Evolutionary conservation across 64 coral and sea anemone genomes (phyloP).

Genomic region (Dendronephthya gigantea): DNA sequence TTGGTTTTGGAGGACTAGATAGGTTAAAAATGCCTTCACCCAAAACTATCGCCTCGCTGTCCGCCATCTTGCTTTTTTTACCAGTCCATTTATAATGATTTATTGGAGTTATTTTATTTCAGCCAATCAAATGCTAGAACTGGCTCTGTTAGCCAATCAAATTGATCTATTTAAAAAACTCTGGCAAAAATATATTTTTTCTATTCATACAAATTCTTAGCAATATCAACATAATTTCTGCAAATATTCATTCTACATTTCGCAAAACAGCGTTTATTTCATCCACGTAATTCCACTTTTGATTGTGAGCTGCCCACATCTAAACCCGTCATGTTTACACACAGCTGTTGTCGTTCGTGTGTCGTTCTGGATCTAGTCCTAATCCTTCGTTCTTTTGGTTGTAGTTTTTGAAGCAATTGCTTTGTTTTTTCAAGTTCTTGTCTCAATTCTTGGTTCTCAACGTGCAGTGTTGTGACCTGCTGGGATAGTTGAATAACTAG

Average conservation of each 20-base stretch:
- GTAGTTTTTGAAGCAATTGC: neutral
- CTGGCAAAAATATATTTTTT: no score
- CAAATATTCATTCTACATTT: no score
- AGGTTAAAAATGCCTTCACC: neutral
- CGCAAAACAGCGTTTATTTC: neutral
- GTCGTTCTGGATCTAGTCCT: neutral
- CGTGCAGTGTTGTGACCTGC: neutral
- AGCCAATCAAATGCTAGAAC: no score
- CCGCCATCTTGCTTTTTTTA: constrained; percentile 2
- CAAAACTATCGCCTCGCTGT: neutral
- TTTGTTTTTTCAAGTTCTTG: neutral
- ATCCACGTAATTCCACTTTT: neutral
- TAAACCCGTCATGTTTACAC: neutral
- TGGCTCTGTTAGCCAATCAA: no score
- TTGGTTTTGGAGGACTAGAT: constrained; percentile 13
- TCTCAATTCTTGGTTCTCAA: neutral
- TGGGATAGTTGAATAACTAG: neutral
- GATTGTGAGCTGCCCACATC: neutral
- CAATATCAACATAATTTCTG: no score
- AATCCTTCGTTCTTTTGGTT: neutral
- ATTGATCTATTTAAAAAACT: no score
- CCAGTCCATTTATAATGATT: neutral
- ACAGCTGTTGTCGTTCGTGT: neutral
- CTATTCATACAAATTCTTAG: no score
- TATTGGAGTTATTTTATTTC: no score